Conservation (phyloP, 2,888 invertebrate species). For the Drosophila paranaensis region DNA sequence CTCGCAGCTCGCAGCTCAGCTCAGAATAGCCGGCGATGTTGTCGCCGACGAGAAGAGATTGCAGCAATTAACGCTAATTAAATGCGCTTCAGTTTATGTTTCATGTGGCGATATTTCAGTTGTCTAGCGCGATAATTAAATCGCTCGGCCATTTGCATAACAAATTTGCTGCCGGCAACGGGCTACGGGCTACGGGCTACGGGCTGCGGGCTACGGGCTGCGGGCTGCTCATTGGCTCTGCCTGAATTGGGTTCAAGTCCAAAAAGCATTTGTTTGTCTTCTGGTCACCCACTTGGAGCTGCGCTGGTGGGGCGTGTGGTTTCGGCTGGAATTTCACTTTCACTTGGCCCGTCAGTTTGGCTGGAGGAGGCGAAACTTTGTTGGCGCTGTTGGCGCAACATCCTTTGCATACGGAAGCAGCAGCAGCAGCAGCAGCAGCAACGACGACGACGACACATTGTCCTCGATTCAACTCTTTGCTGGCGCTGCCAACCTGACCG, state of each 20-base stretch:
- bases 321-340: constrained; percentile 72
- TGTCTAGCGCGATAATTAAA: constrained; percentile 83
- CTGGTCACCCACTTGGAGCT: constrained; percentile 34
- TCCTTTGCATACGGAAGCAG: constrained; percentile 83
- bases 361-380: constrained; percentile 75
- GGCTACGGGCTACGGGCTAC: not conserved
- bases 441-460: constrained; percentile 66
- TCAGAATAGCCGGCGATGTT: constrained; percentile 27
- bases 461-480: constrained; percentile 78
- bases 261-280: constrained; percentile 58
- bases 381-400: constrained; percentile 75
- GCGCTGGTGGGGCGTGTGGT: not conserved
- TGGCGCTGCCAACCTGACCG: constrained; percentile 75
- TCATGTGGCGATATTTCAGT: constrained; percentile 81
- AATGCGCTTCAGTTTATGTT: constrained; percentile 78
- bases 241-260: constrained; percentile 70
- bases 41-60: constrained; percentile 63
- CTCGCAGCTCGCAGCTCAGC: constrained; percentile 13
- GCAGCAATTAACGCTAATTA: constrained; percentile 83
- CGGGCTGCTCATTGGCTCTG: constrained; percentile 7
- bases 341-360: constrained; percentile 77
- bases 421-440: constrained; percentile 53
- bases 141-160: constrained; percentile 81
- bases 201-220: not conserved
- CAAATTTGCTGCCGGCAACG: constrained; percentile 64